These are phyloP conservation scores for Drosophila simulans DNA, from an alignment of 1,140 invertebrate species.

Conservation along the genomic window DNA sequence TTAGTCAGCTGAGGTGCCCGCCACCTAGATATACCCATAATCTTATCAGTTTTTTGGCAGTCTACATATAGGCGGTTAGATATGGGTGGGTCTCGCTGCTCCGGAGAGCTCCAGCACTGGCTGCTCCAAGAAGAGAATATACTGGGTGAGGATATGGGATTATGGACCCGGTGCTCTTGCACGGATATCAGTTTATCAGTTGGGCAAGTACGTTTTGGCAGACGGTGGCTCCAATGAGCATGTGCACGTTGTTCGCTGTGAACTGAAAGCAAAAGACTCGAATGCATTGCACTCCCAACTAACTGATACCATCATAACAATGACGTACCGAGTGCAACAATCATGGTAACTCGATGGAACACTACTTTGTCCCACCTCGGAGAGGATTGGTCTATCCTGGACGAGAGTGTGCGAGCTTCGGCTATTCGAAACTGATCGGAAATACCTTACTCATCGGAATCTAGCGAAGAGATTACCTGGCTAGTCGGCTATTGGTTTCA, in stretches of 20 bases:
- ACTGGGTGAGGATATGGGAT: slow-evolving; percentile 15
- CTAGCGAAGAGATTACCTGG: slow-evolving; percentile 26
- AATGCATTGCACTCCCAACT: background rate
- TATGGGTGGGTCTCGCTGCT: slow-evolving; percentile 15
- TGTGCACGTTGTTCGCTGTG: background rate
- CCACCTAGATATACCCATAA: slow-evolving; percentile 43
- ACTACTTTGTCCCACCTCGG: background rate
- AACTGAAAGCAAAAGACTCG: background rate
- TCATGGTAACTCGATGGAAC: slow-evolving; percentile 9
- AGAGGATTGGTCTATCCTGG: background rate
- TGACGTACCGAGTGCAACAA: background rate
- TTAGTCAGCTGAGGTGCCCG: slow-evolving; percentile 47
- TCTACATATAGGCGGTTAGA: slow-evolving; percentile 11
- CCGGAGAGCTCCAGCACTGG: background rate
- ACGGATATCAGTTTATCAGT: slow-evolving; percentile 33
- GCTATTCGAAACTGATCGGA: background rate
- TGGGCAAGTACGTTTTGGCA: background rate
- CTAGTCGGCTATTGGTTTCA: slow-evolving; percentile 37
- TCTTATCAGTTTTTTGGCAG: slow-evolving; percentile 58
- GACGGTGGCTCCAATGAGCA: background rate
- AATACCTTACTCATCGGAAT: slow-evolving; percentile 18
- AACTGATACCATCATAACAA: no score
- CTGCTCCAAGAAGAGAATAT: background rate
- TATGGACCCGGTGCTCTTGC: slow-evolving; percentile 24
- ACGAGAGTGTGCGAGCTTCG: slow-evolving; percentile 27